Conservation (phyloP, 2,888 invertebrate genomes). For the Acrobasis suavella region DNA sequence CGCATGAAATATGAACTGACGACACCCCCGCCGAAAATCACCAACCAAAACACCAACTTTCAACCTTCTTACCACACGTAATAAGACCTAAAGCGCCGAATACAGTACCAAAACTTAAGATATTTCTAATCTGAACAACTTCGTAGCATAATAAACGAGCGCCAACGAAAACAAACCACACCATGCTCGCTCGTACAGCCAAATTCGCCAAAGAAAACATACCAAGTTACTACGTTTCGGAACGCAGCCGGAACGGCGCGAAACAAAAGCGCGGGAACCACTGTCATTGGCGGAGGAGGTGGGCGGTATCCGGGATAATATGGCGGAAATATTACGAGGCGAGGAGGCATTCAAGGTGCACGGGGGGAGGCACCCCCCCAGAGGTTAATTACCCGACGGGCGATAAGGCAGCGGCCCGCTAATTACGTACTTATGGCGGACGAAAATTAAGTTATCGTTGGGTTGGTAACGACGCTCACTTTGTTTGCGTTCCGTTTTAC, state of each 20-base stretch:
- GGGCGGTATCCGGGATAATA: conserved; percentile 78
- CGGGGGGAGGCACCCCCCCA: conserved; percentile 56
- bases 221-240: conserved; percentile 77
- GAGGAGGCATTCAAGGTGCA: conserved; percentile 78
- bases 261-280: conserved; percentile 81
- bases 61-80: not conserved
- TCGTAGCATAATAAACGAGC: conserved; percentile 67
- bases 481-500: conserved; percentile 81
- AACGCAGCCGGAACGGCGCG: conserved; percentile 65
- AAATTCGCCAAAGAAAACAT: conserved; percentile 75
- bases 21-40: conserved; percentile 57
- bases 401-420: conserved; percentile 82
- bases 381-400: conserved; percentile 82
- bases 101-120: conserved; percentile 42
- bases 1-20: conserved; percentile 81
- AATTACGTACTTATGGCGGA: conserved; percentile 82
- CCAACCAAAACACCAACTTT: conserved; percentile 33
- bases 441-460: conserved; percentile 82
- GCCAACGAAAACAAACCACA: conserved; percentile 77
- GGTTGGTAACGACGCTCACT: conserved; percentile 78
- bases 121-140: conserved; percentile 44
- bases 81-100: conserved; percentile 30
- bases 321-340: conserved; percentile 79
- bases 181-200: conserved; percentile 68
- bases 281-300: conserved; percentile 78